Evolutionary conservation across 2,797 vertebrate species (phyloP).

Genomic region (Arnoldichthys spilopterus): DNA sequence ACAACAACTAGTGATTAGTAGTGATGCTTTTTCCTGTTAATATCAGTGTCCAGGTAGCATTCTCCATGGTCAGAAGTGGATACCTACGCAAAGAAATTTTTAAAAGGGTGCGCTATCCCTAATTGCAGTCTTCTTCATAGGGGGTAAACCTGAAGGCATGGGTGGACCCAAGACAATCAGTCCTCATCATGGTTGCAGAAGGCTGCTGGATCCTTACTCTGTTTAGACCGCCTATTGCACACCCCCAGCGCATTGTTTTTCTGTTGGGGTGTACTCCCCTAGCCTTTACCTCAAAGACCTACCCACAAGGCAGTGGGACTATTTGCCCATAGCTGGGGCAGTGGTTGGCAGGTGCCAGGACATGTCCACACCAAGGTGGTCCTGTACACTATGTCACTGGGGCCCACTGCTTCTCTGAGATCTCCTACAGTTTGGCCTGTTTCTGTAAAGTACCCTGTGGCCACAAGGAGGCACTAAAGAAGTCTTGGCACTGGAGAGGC

Average conservation of each 20-base stretch:
- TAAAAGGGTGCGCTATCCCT: neutral
- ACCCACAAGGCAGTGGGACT: no score
- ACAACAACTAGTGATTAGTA: no score
- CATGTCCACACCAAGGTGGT: no score
- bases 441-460: neutral
- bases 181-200: neutral
- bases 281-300: neutral
- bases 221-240: neutral
- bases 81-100: neutral
- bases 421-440: slow-evolving; percentile 8
- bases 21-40: no score
- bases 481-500: slow-evolving; percentile 26
- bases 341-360: no score
- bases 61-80: neutral
- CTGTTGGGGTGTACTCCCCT: neutral
- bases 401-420: slow-evolving; percentile 13
- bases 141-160: neutral
- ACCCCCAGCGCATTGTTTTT: neutral
- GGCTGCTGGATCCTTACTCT: neutral
- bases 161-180: no score
- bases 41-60: neutral
- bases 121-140: no score
- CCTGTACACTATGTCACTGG: no score
- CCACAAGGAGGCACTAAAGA: slow-evolving; percentile 10
- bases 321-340: no score